Conservation (phyloP, 1,140 invertebrate genomes). For the Sycobia sp. region DNA sequence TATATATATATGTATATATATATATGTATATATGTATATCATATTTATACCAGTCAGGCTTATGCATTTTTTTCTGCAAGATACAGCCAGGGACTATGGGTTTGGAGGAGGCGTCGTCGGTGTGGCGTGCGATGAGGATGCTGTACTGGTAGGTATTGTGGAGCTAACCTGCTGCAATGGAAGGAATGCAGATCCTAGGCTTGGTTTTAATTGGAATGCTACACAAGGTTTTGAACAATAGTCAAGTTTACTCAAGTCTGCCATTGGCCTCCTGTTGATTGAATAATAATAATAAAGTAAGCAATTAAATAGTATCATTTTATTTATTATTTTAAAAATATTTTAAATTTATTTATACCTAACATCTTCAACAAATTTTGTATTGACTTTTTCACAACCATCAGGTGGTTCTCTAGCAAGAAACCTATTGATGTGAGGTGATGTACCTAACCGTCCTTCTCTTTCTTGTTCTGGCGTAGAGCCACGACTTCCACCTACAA, state of each 20-base stretch:
- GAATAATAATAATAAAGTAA: slow-evolving; percentile 4
- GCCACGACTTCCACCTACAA: slow-evolving; percentile 64
- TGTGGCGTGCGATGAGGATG: slow-evolving; percentile 55
- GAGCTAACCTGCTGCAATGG: slow-evolving; percentile 67
- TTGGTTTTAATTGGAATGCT: slow-evolving; percentile 79
- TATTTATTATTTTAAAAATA: slow-evolving; percentile 8
- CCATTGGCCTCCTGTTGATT: slow-evolving; percentile 58
- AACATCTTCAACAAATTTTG: slow-evolving; percentile 71
- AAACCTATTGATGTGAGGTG: slow-evolving; percentile 83
- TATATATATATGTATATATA: slow-evolving; percentile 37
- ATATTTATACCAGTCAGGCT: slow-evolving; percentile 46
- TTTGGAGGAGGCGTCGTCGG: slow-evolving; percentile 60
- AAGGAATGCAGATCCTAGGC: slow-evolving; percentile 81
- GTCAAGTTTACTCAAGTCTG: slow-evolving; percentile 61
- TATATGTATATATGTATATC: slow-evolving; percentile 37
- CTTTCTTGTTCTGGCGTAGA: slow-evolving; percentile 67
- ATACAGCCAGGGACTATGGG: slow-evolving; percentile 60
- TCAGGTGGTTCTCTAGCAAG: slow-evolving; percentile 84
- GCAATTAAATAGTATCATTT: too few relatives aligned
- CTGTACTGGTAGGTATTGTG: slow-evolving; percentile 48
- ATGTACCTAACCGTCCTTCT: slow-evolving; percentile 68
- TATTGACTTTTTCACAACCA: slow-evolving; percentile 82
- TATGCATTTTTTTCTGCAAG: slow-evolving; percentile 44
- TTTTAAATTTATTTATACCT: slow-evolving; percentile 57
- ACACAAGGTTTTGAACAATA: slow-evolving; percentile 68